phyloP scores from a whole-genome alignment of 2,113 vertebrate genomes.

The Xiphophorus couchianus region DNA sequence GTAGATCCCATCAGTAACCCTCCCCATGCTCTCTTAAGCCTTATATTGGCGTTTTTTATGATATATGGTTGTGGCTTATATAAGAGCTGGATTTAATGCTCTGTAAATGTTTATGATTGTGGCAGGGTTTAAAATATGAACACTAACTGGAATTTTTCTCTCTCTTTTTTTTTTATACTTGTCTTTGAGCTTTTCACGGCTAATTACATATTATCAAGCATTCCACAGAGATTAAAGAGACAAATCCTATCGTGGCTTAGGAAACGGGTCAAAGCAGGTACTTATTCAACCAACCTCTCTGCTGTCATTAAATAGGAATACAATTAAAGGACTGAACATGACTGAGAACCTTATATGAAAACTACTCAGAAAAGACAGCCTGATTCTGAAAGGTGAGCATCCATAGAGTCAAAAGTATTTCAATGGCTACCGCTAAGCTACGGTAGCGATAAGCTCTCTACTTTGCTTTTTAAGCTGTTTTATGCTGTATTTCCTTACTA shows the following conservation, averaged over 20 bases:
- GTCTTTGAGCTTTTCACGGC: background rate
- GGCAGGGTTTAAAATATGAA: background rate
- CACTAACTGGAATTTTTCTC: background rate
- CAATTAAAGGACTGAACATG: background rate
- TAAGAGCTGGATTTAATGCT: constrained; percentile 13
- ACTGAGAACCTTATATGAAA: background rate
- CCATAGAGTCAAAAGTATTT: too few relatives aligned
- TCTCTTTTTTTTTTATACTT: background rate
- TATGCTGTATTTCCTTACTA: background rate
- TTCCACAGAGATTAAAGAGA: background rate
- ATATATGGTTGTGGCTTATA: background rate
- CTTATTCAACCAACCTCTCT: background rate
- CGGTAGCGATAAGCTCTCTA: too few relatives aligned
- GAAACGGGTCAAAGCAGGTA: background rate
- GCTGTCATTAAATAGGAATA: background rate
- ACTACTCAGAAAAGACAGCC: background rate
- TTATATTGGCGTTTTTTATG: constrained; percentile 19
- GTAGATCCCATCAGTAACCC: background rate
- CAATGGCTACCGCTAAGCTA: too few relatives aligned
- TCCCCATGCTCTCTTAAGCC: constrained; percentile 27
- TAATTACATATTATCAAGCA: background rate
- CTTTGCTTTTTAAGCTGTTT: background rate
- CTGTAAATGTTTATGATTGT: background rate
- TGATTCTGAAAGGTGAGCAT: too few relatives aligned
- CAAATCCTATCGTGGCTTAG: background rate